Conservation (phyloP, 2,888 invertebrate species). For the Polydrusus cervinus region DNA sequence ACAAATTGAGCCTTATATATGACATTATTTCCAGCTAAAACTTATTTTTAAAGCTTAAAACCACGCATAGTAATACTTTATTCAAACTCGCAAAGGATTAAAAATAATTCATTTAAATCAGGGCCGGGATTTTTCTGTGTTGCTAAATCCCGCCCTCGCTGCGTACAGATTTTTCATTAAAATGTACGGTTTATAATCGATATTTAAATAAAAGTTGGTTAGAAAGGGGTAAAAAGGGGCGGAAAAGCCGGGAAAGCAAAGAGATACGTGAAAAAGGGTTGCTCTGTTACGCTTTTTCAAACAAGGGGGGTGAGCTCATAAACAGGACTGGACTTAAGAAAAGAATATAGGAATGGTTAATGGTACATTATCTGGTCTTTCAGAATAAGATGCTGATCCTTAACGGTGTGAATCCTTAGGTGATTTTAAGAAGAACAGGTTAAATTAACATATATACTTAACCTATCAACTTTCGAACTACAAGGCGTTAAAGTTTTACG, state of each 20-base stretch:
- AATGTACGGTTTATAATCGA: slow-evolving; percentile 63
- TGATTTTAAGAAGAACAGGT: too few species aligned
- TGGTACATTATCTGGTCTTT: too few species aligned
- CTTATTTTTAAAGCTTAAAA: slow-evolving; percentile 25
- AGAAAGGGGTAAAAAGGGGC: slow-evolving; percentile 58
- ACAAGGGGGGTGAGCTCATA: slow-evolving; percentile 30
- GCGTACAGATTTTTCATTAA: slow-evolving; percentile 60
- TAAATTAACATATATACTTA: too few species aligned
- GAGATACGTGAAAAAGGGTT: slow-evolving; percentile 60
- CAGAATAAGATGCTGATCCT: too few species aligned
- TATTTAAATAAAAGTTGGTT: slow-evolving; percentile 63
- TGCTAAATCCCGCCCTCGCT: slow-evolving; percentile 49
- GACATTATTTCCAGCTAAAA: slow-evolving; percentile 12
- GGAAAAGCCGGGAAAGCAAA: slow-evolving; percentile 57
- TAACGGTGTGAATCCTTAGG: too few species aligned
- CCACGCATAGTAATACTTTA: slow-evolving; percentile 50
- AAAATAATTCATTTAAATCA: slow-evolving; percentile 55
- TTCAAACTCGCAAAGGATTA: slow-evolving; percentile 48
- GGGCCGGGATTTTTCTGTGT: slow-evolving; percentile 42
- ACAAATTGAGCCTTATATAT: slow-evolving; percentile 11
- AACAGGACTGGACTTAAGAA: slow-evolving; percentile 31
- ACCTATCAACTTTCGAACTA: too few species aligned
- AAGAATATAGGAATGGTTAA: background rate
- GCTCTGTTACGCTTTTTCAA: slow-evolving; percentile 55
- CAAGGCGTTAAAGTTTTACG: too few species aligned